Percentiles rank a stretch among this genome's conserved stretches.
Evolutionary conservation across 2,113 vertebrate species (phyloP).

Genomic region (Caranx ignobilis): DNA sequence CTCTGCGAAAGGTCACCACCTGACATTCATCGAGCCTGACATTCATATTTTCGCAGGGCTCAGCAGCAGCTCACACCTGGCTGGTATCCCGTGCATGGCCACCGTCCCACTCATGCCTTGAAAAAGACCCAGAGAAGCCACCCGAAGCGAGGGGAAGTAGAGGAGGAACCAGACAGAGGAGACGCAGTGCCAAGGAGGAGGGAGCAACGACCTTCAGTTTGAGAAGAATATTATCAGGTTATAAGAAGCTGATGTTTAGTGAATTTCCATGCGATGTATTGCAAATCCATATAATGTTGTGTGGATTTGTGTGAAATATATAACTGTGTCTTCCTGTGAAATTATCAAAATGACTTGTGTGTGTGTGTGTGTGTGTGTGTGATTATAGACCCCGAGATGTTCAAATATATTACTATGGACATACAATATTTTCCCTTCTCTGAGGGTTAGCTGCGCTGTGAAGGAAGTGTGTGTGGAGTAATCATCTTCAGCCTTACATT

Average conservation of each 20-base stretch:
- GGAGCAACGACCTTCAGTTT: neutral
- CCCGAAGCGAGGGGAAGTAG: conserved; percentile 28
- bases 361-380: no score
- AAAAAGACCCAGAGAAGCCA: conserved; percentile 41
- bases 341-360: no score
- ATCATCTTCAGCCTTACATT: conserved; percentile 5
- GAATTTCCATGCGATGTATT: no score
- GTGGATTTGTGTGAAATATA: no score
- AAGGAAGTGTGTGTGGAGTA: no score
- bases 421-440: neutral
- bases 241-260: no score
- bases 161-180: conserved; percentile 9
- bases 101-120: conserved; percentile 35
- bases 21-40: conserved; percentile 49
- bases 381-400: neutral
- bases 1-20: conserved; percentile 56
- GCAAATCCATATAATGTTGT: no score
- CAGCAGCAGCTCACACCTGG: conserved; percentile 44
- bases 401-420: neutral
- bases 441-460: neutral
- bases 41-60: conserved; percentile 47
- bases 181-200: neutral
- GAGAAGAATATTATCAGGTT: neutral
- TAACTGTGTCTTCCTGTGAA: no score
- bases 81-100: conserved; percentile 38